These are phyloP conservation scores for Synergus gifuensis DNA, from an alignment of 2,888 invertebrate species.

Conservation along the genomic window DNA sequence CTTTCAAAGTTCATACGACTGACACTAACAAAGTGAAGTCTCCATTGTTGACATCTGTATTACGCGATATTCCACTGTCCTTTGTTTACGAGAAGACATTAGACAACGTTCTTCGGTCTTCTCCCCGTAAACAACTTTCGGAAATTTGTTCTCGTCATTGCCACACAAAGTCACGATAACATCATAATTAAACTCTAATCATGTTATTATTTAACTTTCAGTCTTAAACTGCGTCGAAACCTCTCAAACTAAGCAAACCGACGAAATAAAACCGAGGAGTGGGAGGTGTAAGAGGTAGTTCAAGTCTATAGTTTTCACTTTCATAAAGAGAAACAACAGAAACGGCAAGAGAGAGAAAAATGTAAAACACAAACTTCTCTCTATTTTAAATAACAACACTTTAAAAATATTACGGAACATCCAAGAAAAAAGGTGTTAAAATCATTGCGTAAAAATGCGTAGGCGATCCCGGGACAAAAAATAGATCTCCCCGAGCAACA, in stretches of 20 bases:
- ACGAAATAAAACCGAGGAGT: background rate
- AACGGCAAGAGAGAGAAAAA: too few species aligned
- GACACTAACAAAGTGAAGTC: background rate
- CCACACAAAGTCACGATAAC: background rate
- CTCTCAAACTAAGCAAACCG: background rate
- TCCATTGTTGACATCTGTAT: background rate
- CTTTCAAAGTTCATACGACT: background rate
- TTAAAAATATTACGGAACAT: background rate
- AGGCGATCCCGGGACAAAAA: conserved; percentile 22
- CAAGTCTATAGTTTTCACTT: background rate
- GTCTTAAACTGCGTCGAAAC: conserved; percentile 5
- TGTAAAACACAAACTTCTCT: background rate
- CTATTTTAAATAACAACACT: background rate
- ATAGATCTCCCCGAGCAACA: conserved; percentile 27
- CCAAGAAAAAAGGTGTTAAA: background rate
- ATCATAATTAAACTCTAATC: background rate
- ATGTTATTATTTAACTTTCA: background rate
- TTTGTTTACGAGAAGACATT: conserved; percentile 23
- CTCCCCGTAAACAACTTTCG: background rate
- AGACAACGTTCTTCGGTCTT: background rate
- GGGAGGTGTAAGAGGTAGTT: too few species aligned
- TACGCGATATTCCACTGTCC: background rate
- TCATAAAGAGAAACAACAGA: background rate
- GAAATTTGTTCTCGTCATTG: background rate
- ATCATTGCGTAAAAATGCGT: conserved; percentile 43